Evolutionary conservation across 2,888 invertebrate genomes (phyloP), one percentile per base, ranked within the genome.

Genomic region (Rhamnusium bicolor): DNA sequence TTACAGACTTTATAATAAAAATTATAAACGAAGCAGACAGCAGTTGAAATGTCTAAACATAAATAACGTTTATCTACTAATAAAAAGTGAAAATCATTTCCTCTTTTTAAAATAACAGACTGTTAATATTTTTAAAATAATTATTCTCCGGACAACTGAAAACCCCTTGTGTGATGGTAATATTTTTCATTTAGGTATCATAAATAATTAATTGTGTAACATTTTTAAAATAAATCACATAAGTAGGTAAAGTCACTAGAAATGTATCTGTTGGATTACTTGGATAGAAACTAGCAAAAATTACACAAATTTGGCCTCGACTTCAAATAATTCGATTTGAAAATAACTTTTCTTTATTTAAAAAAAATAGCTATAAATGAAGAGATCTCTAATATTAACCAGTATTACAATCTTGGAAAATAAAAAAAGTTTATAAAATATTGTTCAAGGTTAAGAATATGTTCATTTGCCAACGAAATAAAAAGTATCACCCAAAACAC

Each of bases 401-500:
- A 3, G 49, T 49, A 0, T 56, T 27, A 24, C 27, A 14, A 58
- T 24, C 51, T n/a, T 40, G 12, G 27, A 14, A 24, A 24, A 56
- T 32, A n/a, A 58, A 58, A 32, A 32, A 21, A 24, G 21, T 24
- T 58, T 18, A 24, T 32, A 32, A 32, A 32, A 32, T 18, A 58
- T 18, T 16, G 5, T 58, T 12, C 58, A 58, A 58, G 58, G 58
- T 19, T 58, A 16, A 10, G 58, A 16, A 16, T 32, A 16, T 16
- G 58, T 14, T 58, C 6, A 14, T 32, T 58, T 58, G 58, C 58
- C 58, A 58, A 58, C 14, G 16, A 19, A 56, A 40, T 40, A 56
- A 56, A 14, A 27, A 56, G n/a, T 24, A 21, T 56, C n/a, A n/a
- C 54, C 24, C 54, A n/a, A 27, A 58, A 32, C 29, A 18, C 24